Conservation (phyloP, 2,113 vertebrate genomes). For the Apus apus region DNA sequence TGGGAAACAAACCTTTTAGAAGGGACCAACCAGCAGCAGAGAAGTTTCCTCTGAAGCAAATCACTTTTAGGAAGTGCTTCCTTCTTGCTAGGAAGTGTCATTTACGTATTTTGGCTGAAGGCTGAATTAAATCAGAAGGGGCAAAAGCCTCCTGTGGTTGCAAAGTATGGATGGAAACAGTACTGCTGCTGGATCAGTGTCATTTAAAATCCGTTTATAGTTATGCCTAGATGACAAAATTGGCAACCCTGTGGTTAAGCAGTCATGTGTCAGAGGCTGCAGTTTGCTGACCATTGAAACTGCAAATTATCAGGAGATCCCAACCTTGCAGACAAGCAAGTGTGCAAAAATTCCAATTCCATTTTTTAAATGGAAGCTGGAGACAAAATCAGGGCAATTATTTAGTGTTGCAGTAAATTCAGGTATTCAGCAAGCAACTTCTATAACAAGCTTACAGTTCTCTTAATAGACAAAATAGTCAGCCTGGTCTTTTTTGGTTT, state of each 20-base stretch:
- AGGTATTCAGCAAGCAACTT: background rate
- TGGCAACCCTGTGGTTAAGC: background rate
- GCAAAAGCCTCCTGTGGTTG: background rate
- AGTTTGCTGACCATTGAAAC: background rate
- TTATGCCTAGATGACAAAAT: background rate
- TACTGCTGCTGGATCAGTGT: background rate
- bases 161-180: background rate
- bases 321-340: background rate
- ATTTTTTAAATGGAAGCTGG: background rate
- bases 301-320: accelerated
- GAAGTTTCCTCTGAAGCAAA: background rate
- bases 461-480: background rate
- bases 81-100: background rate
- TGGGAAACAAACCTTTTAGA: background rate
- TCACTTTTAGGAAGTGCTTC: background rate
- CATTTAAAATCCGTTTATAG: background rate
- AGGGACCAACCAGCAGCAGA: background rate
- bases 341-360: background rate
- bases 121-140: background rate
- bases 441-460: background rate
- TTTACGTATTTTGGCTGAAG: background rate
- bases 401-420: background rate
- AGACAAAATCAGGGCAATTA: background rate
- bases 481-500: background rate
- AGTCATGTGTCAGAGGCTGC: background rate